Evolutionary conservation across 2,797 vertebrate species (phyloP).

Genomic region (Hipposideros larvatus): DNA sequence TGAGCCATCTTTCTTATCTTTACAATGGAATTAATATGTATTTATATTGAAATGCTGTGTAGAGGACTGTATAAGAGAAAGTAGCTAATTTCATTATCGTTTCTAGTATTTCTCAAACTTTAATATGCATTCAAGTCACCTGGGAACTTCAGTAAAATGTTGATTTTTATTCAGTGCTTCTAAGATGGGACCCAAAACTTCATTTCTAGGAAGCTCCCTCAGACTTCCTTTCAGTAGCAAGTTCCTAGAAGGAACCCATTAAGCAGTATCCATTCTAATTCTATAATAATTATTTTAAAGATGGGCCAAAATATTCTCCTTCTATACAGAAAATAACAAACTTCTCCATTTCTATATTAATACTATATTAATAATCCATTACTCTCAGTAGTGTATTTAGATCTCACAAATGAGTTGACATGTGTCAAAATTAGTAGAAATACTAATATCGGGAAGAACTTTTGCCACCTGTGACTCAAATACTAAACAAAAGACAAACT

Average conservation of each 20-base stretch:
- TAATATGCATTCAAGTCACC: neutral
- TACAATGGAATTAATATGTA: neutral
- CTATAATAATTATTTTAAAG: neutral
- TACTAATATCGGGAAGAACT: neutral
- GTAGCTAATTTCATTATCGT: neutral
- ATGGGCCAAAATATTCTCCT: neutral
- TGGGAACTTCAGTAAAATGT: neutral
- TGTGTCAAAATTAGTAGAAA: constrained; percentile 6
- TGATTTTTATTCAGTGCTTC: neutral
- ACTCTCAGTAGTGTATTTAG: neutral
- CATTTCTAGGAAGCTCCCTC: neutral
- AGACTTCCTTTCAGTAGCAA: neutral
- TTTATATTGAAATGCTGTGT: neutral
- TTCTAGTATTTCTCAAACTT: neutral
- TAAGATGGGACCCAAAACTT: neutral
- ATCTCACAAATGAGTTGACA: neutral
- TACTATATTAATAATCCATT: neutral
- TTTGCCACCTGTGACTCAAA: neutral
- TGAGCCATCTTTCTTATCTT: neutral
- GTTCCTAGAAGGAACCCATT: neutral
- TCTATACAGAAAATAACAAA: neutral
- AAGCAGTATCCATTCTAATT: neutral
- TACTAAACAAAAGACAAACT: constrained; percentile 42
- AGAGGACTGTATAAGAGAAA: neutral
- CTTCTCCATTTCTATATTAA: neutral